Evolutionary conservation across 2,113 vertebrate genomes (phyloP).

Genomic region (Noctilio leporinus): DNA sequence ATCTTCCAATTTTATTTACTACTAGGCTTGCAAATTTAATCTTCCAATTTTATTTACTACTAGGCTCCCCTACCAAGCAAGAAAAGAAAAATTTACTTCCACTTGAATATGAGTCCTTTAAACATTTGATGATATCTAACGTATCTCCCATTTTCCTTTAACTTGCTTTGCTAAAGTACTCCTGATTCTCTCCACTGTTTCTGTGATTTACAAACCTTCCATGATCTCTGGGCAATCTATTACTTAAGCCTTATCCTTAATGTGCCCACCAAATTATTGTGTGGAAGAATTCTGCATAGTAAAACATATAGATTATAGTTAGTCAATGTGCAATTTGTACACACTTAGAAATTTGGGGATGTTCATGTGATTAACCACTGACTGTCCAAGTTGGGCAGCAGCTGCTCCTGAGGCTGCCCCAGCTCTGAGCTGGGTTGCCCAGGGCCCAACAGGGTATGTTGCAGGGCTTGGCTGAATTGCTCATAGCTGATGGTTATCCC

Average conservation of each 20-base stretch:
- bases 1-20: background rate
- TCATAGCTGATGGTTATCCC: slow-evolving; percentile 94
- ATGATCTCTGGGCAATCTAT: background rate
- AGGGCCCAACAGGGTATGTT: slow-evolving; percentile 93
- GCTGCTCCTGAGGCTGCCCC: no score
- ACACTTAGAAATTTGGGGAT: background rate
- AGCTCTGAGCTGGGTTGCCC: slow-evolving; percentile 86
- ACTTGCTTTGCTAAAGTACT: background rate
- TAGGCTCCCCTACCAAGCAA: background rate
- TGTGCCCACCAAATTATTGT: background rate
- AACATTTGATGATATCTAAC: background rate
- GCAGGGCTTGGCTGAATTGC: slow-evolving; percentile 95
- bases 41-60: background rate
- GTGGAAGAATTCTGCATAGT: background rate
- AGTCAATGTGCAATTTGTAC: background rate
- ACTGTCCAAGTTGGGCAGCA: no score
- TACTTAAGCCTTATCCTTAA: background rate
- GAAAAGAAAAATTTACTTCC: background rate
- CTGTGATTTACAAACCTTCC: background rate
- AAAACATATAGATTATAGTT: background rate
- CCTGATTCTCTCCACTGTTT: background rate
- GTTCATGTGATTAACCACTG: background rate
- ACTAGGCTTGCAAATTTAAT: background rate
- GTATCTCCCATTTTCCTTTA: background rate
- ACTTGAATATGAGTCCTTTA: background rate